These are phyloP conservation scores for Erpornis zantholeuca DNA, from an alignment of 2,113 vertebrate genomes.

Conservation along the genomic window DNA sequence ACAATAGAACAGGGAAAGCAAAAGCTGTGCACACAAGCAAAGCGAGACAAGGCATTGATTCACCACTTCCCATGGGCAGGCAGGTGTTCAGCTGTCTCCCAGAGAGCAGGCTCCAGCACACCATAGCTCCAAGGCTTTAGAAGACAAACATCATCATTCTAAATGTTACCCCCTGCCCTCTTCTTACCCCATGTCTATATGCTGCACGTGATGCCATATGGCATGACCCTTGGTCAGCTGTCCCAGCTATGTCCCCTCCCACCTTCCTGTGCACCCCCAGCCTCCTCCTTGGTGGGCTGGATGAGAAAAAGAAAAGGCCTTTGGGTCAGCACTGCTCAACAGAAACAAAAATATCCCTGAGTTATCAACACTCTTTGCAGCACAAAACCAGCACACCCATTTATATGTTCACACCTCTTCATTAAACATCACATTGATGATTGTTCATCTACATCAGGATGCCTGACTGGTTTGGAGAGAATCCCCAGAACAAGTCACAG, in stretches of 20 bases:
- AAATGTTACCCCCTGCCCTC: too few species aligned
- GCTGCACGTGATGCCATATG: not conserved
- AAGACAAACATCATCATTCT: not conserved
- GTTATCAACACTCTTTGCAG: not conserved
- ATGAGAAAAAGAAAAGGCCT: not conserved
- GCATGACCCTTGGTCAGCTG: not conserved
- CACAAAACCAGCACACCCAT: not conserved
- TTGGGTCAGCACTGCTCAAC: not conserved
- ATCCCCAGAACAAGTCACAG: not conserved
- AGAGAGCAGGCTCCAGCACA: not conserved
- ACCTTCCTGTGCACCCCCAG: not conserved
- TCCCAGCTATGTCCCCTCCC: not conserved
- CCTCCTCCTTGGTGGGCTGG: not conserved
- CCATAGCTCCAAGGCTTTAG: not conserved
- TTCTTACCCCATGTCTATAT: not conserved
- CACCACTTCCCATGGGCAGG: not conserved
- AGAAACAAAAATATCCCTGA: not conserved
- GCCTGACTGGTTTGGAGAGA: not conserved
- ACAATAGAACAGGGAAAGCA: not conserved
- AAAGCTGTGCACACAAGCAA: not conserved
- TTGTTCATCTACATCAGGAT: not conserved
- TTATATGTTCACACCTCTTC: not conserved
- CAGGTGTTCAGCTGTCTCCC: not conserved
- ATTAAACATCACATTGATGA: not conserved
- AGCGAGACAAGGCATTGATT: not conserved